Evolutionary conservation across 1,140 invertebrate species (phyloP).

Genomic region (Brachystomella parvula): DNA sequence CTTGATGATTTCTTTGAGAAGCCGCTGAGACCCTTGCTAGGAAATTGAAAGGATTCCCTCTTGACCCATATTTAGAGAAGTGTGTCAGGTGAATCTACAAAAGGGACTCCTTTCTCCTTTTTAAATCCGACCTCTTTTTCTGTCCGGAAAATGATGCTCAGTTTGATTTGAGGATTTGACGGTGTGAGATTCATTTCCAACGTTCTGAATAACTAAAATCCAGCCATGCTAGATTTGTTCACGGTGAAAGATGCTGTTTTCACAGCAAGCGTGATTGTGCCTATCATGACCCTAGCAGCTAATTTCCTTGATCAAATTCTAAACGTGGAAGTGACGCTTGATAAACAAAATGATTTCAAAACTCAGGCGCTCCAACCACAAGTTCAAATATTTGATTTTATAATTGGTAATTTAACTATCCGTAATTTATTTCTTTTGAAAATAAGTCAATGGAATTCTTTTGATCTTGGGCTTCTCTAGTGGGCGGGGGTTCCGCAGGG

Average conservation of each 20-base stretch:
- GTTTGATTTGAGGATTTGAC: too few species aligned
- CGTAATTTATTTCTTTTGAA: background rate
- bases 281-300: background rate
- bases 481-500: slow-evolving; percentile 10
- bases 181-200: too few species aligned
- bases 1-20: too few species aligned
- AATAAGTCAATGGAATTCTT: background rate
- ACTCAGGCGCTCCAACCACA: background rate
- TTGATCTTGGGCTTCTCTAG: background rate
- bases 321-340: background rate
- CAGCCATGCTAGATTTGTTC: background rate
- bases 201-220: too few species aligned
- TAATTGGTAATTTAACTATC: slow-evolving; percentile 6
- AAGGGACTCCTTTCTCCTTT: too few species aligned
- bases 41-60: too few species aligned
- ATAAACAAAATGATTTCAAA: background rate
- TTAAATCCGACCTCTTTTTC: too few species aligned
- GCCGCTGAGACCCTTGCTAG: too few species aligned
- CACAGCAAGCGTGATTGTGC: background rate
- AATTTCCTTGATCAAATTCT: background rate
- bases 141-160: too few species aligned
- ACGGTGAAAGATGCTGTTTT: background rate
- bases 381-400: slow-evolving; percentile 10
- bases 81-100: too few species aligned
- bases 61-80: too few species aligned